Percentiles rank a stretch among this genome's conserved stretches.
phyloP scores from a whole-genome alignment of 2,888 invertebrate genomes.

The Mimas tiliae region DNA sequence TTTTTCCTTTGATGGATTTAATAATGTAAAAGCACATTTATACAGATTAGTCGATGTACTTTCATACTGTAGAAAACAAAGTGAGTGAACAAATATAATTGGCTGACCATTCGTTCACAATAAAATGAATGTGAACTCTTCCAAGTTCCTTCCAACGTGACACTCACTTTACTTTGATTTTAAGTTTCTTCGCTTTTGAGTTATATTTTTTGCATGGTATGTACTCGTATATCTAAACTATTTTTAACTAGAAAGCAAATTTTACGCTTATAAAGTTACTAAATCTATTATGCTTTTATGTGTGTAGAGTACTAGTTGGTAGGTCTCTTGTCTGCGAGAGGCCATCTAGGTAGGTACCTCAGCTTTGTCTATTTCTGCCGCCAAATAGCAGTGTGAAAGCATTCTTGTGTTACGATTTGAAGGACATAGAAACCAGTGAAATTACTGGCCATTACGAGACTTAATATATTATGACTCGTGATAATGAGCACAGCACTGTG shows the following conservation, averaged over 20 bases:
- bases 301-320: neutral
- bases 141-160: constrained; percentile 18
- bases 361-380: no score
- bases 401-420: no score
- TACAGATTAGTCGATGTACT: neutral
- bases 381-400: no score
- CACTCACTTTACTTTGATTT: constrained; percentile 31
- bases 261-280: neutral
- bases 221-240: neutral
- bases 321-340: no score
- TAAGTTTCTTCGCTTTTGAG: constrained; percentile 12
- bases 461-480: no score
- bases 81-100: constrained; percentile 37
- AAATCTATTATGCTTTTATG: neutral
- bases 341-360: no score
- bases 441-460: no score
- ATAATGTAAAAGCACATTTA: neutral
- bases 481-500: no score
- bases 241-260: constrained; percentile 10
- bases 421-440: no score
- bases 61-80: constrained; percentile 31
- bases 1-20: no score
- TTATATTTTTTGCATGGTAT: constrained; percentile 21
- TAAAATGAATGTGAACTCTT: constrained; percentile 16
- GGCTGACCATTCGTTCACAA: constrained; percentile 29